phyloP scores from a whole-genome alignment of 2,113 vertebrate species.

The Chionodraco myersi region DNA sequence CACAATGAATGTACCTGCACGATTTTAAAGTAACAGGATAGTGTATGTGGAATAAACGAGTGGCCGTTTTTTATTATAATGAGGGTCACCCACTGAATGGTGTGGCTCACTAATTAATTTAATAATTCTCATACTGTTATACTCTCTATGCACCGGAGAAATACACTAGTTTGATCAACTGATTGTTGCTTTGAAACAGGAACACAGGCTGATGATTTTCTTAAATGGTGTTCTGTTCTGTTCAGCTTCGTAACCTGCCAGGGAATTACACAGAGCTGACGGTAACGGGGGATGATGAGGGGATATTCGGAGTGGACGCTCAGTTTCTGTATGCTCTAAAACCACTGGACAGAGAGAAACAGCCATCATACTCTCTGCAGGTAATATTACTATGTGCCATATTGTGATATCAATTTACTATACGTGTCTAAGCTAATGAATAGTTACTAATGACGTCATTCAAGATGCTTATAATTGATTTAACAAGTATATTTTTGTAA shows the following conservation, averaged over 20 bases:
- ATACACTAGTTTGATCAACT: neutral
- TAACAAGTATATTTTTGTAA: neutral
- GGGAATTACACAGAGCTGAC: constrained; percentile 77
- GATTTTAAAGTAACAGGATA: neutral
- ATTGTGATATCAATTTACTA: neutral
- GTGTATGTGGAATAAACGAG: neutral
- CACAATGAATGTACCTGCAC: neutral
- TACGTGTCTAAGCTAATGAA: neutral
- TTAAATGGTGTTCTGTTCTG: constrained; percentile 6
- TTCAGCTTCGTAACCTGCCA: constrained; percentile 78
- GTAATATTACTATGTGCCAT: constrained; percentile 49
- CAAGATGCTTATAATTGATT: constrained; percentile 1
- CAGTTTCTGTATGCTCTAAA: constrained; percentile 85
- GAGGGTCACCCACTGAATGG: neutral
- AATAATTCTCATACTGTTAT: neutral
- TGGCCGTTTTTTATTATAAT: neutral
- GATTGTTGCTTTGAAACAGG: neutral
- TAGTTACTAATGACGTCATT: neutral
- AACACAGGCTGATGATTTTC: neutral
- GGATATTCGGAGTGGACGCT: constrained; percentile 87
- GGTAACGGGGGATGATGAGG: constrained; percentile 78
- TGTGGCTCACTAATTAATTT: neutral
- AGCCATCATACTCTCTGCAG: constrained; percentile 85
- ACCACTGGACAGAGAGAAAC: constrained; percentile 88
- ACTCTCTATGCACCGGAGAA: neutral